Evolutionary conservation across 2,113 vertebrate genomes (phyloP).

Genomic region (Acrocephalus kingi): DNA sequence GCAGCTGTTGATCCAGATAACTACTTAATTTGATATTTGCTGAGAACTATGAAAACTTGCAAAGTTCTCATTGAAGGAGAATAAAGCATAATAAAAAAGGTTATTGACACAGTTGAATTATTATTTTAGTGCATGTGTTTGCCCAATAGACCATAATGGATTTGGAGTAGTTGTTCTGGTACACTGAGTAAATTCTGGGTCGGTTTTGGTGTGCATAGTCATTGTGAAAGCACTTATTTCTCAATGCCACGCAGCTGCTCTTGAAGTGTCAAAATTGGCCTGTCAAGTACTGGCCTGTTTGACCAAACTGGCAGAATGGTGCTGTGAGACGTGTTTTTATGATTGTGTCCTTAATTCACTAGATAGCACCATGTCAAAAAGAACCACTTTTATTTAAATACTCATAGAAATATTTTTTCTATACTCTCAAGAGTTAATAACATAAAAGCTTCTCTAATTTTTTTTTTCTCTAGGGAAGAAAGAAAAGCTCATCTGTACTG

Average conservation of each 20-base stretch:
- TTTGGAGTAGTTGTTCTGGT: slow-evolving; percentile 64
- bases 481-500: not conserved
- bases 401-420: not conserved
- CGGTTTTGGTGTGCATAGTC: slow-evolving; percentile 17
- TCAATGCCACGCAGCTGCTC: slow-evolving; percentile 27
- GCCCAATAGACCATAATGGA: slow-evolving; percentile 54
- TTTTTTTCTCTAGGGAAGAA: not conserved
- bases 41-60: not conserved
- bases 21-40: not conserved
- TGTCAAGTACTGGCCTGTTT: slow-evolving; percentile 21
- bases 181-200: slow-evolving; percentile 46
- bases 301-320: not conserved
- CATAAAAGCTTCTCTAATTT: not conserved
- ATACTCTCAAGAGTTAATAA: not conserved
- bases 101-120: slow-evolving; percentile 46
- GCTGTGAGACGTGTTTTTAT: not conserved
- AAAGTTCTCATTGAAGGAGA: not conserved
- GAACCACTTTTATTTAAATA: not conserved
- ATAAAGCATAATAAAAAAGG: not conserved
- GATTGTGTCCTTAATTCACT: not conserved
- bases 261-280: not conserved
- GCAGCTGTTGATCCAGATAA: not conserved
- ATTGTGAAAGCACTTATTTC: slow-evolving; percentile 54
- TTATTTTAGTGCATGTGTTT: slow-evolving; percentile 50
- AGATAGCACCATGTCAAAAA: not conserved